Percentiles rank a stretch among this genome's conserved stretches.
These are phyloP conservation scores for Salvelinus sp. DNA, from an alignment of 2,113 vertebrate species.

Conservation along the genomic window DNA sequence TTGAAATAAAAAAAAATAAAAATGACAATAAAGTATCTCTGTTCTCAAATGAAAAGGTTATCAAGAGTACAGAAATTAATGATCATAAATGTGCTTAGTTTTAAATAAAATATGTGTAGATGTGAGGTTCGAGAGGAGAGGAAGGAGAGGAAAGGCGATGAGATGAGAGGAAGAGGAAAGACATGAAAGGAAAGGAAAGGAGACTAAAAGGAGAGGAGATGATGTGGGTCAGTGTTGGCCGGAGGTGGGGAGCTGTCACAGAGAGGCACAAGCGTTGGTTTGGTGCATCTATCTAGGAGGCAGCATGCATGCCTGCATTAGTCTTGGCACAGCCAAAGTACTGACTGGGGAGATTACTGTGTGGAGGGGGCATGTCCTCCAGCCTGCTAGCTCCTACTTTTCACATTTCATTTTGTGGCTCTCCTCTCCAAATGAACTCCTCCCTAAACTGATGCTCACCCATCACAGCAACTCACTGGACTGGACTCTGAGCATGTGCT, in stretches of 20 bases:
- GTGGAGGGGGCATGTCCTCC: constrained; percentile 15
- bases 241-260: constrained; percentile 60
- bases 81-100: not conserved
- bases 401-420: constrained; percentile 36
- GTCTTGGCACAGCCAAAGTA: constrained; percentile 23
- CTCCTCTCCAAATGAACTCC: constrained; percentile 21
- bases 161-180: constrained; percentile 3
- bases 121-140: not conserved
- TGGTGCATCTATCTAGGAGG: constrained; percentile 52
- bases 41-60: not conserved
- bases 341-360: constrained; percentile 42
- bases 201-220: constrained; percentile 11
- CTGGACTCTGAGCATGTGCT: not conserved
- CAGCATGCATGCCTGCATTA: constrained; percentile 46
- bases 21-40: not conserved
- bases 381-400: constrained; percentile 21
- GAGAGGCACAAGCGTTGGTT: constrained; percentile 40
- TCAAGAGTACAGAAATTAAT: not conserved
- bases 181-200: constrained; percentile 18
- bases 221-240: constrained; percentile 62
- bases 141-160: not conserved
- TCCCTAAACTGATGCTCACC: not conserved
- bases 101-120: not conserved
- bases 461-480: too few relatives aligned
- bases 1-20: too few relatives aligned